Evolutionary conservation across 2,797 vertebrate genomes (phyloP).

Genomic region (Chiloscyllium punctatum): DNA sequence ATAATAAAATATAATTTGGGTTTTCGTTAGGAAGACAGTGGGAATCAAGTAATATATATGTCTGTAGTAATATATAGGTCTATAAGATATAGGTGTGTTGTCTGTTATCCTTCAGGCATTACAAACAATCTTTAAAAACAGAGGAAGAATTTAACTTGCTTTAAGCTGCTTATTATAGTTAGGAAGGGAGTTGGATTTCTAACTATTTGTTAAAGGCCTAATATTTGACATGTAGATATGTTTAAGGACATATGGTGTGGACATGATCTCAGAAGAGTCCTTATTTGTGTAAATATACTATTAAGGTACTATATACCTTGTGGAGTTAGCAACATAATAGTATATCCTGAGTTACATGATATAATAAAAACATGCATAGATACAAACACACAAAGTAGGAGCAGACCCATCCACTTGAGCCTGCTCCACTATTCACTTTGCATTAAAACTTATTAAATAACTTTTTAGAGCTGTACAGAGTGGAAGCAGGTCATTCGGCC

Average conservation of each 20-base stretch:
- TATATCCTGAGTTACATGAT: background rate
- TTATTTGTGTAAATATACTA: background rate
- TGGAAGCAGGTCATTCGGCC: no score
- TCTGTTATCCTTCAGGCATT: background rate
- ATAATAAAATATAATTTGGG: background rate
- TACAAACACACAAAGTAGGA: no score
- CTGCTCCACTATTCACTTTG: no score
- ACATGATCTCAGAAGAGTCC: background rate
- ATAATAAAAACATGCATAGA: no score
- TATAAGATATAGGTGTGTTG: no score
- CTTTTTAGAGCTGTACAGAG: no score
- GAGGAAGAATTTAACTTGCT: background rate
- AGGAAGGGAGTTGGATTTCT: background rate
- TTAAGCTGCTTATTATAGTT: background rate
- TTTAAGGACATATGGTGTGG: background rate
- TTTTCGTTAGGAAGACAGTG: background rate
- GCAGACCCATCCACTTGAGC: no score
- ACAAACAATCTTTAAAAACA: slow-evolving; percentile 7
- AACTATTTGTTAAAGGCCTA: background rate
- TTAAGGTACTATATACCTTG: background rate
- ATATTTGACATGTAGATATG: background rate
- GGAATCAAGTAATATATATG: background rate
- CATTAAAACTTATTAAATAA: no score
- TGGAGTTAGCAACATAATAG: background rate
- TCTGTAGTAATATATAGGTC: background rate